These are phyloP conservation scores for Paracentrotus lividus DNA, from an alignment of 53 echinoderm and acorn worm species.

Conservation along the genomic window DNA sequence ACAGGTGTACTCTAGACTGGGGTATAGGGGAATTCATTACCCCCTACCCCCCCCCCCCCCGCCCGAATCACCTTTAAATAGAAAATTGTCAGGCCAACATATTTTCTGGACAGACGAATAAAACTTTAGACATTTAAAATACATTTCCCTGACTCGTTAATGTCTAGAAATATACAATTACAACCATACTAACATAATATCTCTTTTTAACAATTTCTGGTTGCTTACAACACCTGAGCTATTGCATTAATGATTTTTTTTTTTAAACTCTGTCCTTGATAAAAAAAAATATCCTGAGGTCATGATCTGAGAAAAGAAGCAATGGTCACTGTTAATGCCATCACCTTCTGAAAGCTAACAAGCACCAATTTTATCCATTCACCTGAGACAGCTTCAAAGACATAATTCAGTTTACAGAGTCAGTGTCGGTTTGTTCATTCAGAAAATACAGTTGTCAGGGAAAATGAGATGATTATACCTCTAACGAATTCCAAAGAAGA, in stretches of 20 bases:
- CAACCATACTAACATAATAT: too few species aligned
- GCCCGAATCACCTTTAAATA: background rate
- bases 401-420: background rate
- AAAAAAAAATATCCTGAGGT: conserved; percentile 19
- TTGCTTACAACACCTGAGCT: background rate
- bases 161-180: too few species aligned
- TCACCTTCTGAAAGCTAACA: background rate
- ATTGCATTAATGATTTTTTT: background rate
- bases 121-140: too few species aligned
- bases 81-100: too few species aligned
- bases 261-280: background rate
- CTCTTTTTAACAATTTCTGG: too few species aligned
- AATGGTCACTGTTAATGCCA: conserved; percentile 29
- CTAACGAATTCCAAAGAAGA: background rate
- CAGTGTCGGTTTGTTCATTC: background rate
- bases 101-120: too few species aligned
- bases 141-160: too few species aligned
- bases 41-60: too few species aligned
- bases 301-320: background rate
- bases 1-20: background rate
- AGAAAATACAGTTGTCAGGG: conserved; percentile 5
- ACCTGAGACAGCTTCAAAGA: background rate
- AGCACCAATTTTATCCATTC: conserved; percentile 28
- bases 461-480: background rate
- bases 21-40: background rate